Evolutionary conservation across 53 echinoderm and acorn worm genomes (phyloP), one percentile per base, ranked within the genome.

Genomic region (Echinometra lucunter): DNA sequence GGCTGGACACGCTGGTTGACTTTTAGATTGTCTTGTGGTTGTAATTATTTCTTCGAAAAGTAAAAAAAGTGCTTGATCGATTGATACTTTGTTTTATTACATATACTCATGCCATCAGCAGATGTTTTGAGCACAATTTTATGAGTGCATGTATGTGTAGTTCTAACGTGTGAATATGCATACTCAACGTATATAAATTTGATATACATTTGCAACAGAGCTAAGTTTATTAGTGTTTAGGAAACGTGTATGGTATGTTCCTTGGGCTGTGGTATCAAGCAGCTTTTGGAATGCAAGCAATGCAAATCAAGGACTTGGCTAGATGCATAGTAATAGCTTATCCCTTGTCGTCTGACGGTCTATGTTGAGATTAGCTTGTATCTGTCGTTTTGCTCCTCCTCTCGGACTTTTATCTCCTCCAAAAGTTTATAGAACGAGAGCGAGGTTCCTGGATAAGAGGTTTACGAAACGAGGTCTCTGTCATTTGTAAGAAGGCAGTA

Each of bases 251-350:
- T 89, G 89, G 89, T 89, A 89, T 89, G 57, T 38, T 89, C 60
- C 27, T 7, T 1, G 60, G 89, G 89, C 89, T 60, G 89, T 58
- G 60, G 89, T 60, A 57, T 89, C 89, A 89, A 38, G 58, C 89
- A 15, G 89, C 37, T 89, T 23, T 38, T 40, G 89, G 89, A 89
- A 89, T 89, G 58, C 89, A 89, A 89, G 89, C 89, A 89, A 89
- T 89, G 89, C 44, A 89, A 58, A 89, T 37, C 89, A 89, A 89
- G 89, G 89, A 89, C 60, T 89, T 57, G 49, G 13, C 49, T 47
- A 42, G 40, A 78, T 42, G 78, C 78, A 42, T 49, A 85, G 28
- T 47, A 85, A 85, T 85, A 85, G 85, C 85, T 85, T 49, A 85
- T 85, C 85, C 30, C 85, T 53, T 3, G 81, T 81, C 81, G 81